Base-by-base conservation (phyloP, 2,113 vertebrate species). In the Amphiprion percula region DNA sequence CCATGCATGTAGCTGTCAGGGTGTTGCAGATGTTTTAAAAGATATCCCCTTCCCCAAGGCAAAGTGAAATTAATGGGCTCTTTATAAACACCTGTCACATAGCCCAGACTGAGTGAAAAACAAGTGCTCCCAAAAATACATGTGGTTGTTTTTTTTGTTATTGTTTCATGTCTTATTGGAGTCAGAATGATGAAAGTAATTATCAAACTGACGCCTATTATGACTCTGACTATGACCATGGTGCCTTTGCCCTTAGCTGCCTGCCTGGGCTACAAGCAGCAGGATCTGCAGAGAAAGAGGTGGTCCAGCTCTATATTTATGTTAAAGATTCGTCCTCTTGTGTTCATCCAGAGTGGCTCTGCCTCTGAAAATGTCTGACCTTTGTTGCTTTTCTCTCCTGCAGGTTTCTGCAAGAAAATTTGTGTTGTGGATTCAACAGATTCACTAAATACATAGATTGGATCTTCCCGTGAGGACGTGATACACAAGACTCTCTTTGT, bases 61-160 rank as follows among this genome's bases (percentile, higher is more conserved):
- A 77, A 90, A 77, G 70, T 56, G 58, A 80, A 85, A 85, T 88
- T 71, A 87, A 88, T 72, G 28, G 66, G 0, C 64, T 78, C 74
- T 74, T 73, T 85, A 75, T 90, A 90, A 92, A 91, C 93, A 93
- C 80, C 82, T 91, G 86, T 87, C 83, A 87, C 56, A 70, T 24
- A 59, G 80, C 88, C 70, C 69, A 79, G 66, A 78, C 84, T 9
- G 61, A 83, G 75, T 55, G 79, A 88, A 85, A 44, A 69, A 78
- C 23, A 60, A 44, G 21, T 24, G 30, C 79, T 60, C 58, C 60
- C 16, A 74, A 80, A 82, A 46, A 54, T 60, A 28, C 63, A 66
- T 19, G 8, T n/a, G 71, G 46, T 79, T 11, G 55, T n/a, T 47
- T 9, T 56, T 59, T 49, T 19, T 65, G 60, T 15, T 30, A 17